Conservation (phyloP, 2,113 vertebrate species). For the Probosciger aterrimus region DNA sequence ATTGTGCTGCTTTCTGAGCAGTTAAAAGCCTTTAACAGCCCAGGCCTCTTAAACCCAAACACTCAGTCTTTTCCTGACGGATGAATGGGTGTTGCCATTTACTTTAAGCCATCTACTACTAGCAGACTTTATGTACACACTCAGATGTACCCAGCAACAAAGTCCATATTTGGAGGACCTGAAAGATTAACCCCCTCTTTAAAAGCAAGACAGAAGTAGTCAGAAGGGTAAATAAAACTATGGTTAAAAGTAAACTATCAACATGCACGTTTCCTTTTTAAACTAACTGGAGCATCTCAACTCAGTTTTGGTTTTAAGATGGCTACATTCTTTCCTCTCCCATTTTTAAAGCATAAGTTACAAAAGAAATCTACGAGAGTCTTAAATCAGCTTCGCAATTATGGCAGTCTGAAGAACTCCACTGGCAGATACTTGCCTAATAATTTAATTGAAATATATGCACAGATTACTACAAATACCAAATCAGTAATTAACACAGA, state of each 20-base stretch:
- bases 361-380: background rate
- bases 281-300: background rate
- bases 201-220: background rate
- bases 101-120: background rate
- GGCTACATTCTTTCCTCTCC: background rate
- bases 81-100: background rate
- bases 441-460: background rate
- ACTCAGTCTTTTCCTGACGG: background rate
- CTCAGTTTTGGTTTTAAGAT: background rate
- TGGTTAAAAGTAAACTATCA: background rate
- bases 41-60: background rate
- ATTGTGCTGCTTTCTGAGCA: background rate
- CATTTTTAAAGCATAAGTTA: background rate
- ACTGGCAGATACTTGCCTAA: background rate
- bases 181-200: background rate
- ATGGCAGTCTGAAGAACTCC: background rate
- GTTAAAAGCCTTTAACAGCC: background rate
- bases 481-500: background rate
- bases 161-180: background rate
- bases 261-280: background rate
- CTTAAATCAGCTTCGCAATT: background rate
- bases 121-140: background rate
- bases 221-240: background rate
- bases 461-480: background rate
- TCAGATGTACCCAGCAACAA: rapidly evolving